Evolutionary conservation across 2,113 vertebrate genomes (phyloP), one percentile per base, ranked within the genome.

Genomic region (Gambusia affinis): DNA sequence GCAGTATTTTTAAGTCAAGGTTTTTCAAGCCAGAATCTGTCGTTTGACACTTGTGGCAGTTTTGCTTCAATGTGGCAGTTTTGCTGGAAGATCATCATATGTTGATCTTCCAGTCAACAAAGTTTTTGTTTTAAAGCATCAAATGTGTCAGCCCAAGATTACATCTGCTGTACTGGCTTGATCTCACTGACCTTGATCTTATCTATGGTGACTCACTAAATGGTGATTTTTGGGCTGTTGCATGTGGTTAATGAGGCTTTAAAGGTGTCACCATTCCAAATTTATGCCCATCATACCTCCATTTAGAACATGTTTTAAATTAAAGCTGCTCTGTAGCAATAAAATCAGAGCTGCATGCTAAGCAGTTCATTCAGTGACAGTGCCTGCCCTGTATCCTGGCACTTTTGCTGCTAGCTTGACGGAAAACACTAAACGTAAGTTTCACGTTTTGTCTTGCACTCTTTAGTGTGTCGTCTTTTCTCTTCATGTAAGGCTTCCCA

Each of bases 261-360:
- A 73, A 76, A 33, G 64, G 57, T 70, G 64, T 79, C 61, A 27
- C 29, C 22, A 37, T 75, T 86, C 69, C 82, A 92, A 93, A 92
- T 93, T 85, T 93, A 93, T 94, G 93, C 93, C 93, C 93, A 93
- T 94, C 91, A 75, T 64, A 70, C 29, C 30, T 67, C 10, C 1
- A 24, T 74, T 57, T 69, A 64, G 4, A 60, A 12, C 12, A 15
- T 47, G 15, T 42, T 62, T 15, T 10, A 73, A 75, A 29, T n/a
- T 63, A 35, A 76, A 72, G 28, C 3, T 39, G 31, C 14, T 33
- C 70, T 82, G 19, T 69, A 29, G 29, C 71, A 12, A 17, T 80
- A 73, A 75, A 57, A 60, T 73, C 62, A 80, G 31, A 68, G 72
- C 39, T 68, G 54, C 19, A 37, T 61, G 75, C 79, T 72, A 66